Conservation (phyloP, 2,113 vertebrate genomes). For the Sphyrna mokarran region DNA sequence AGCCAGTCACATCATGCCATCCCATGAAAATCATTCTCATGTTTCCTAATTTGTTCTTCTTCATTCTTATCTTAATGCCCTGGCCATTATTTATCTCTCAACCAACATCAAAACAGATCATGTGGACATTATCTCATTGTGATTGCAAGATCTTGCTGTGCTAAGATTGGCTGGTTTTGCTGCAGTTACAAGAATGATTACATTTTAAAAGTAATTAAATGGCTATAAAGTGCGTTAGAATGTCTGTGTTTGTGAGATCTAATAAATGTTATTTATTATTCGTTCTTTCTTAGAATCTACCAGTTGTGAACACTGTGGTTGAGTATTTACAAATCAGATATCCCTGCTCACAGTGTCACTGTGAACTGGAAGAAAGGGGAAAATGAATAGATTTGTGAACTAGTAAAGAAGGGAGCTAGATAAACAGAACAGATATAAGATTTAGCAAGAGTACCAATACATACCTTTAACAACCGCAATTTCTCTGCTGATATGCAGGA, state of each 20-base stretch:
- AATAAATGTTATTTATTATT: background rate
- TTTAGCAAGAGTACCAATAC: background rate
- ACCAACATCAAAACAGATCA: background rate
- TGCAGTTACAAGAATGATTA: background rate
- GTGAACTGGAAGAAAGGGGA: background rate
- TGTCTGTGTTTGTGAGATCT: background rate
- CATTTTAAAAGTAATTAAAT: background rate
- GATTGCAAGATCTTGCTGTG: background rate
- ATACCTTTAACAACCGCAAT: background rate
- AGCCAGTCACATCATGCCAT: background rate
- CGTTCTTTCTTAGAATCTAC: background rate
- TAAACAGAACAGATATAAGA: background rate
- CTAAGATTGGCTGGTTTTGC: background rate
- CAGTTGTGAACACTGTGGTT: background rate
- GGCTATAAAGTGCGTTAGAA: background rate
- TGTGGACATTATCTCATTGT: background rate
- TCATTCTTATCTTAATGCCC: background rate
- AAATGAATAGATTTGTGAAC: background rate
- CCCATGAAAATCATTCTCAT: background rate
- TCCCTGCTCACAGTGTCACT: background rate
- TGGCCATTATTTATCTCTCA: background rate
- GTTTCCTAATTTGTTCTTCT: background rate
- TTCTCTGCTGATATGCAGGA: background rate
- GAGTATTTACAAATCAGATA: background rate
- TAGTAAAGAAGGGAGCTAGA: background rate